Evolutionary conservation across 2,888 invertebrate species (phyloP), one percentile per base, ranked within the genome.

Genomic region (Philopedon plagiatum): DNA sequence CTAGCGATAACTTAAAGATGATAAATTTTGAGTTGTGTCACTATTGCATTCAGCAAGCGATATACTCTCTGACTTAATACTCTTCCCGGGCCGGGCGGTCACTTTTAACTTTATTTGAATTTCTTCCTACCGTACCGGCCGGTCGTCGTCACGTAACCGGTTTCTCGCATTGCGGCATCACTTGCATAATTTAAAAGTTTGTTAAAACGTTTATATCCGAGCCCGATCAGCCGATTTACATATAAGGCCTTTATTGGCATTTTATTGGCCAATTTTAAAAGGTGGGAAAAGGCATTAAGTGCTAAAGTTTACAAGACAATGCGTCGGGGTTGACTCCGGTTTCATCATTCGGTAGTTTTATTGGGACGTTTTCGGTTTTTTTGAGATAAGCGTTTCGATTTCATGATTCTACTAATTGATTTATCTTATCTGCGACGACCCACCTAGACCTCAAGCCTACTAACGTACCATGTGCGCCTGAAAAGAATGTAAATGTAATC

Each of bases 241-340:
- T 72, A 72, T 72, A 72, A 72, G 72, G 67, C 63, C 58, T 72
- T 72, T 72, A 72, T 72, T 72, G 72, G 72, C 58, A 68, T 72
- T 72, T 72, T 72, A 72, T 72, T 72, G 72, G 63, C 64, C 68
- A 72, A 72, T 72, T 72, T 72, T 44, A 44, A 51, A 51, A 68
- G 72, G 72, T 72, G 72, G 68, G 72, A 72, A 72, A 68, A 62
- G 51, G 26, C 63, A 68, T 72, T 72, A 72, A 72, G 57, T 63
- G 60, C 37, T 70, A 69, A 54, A 44, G 54, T 62, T 69, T 44
- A 62, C 44, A 56, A 41, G 46, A 64, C 64, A 64, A 46, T 58
- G 44, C 11, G 37, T 21, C 34, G 41, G 8, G 2, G 29, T 8
- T 29, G 51, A 49, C 51, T 54, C 15, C 13, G 29, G 18, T 54